Evolutionary conservation across 2,113 vertebrate genomes (phyloP).

Genomic region (Triplophysa dalaica): DNA sequence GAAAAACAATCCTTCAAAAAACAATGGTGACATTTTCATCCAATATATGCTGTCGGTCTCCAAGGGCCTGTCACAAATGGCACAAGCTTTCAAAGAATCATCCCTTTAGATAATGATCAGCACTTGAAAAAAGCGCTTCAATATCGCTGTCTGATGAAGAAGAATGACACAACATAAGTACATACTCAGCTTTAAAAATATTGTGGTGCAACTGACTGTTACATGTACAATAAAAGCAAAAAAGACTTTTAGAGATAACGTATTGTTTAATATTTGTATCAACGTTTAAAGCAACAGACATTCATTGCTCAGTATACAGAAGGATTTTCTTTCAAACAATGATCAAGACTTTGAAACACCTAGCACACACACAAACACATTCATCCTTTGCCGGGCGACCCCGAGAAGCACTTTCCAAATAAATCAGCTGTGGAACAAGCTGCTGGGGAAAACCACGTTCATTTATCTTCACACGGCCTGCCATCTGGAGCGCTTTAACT

Average conservation of each 20-base stretch:
- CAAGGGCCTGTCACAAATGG: neutral
- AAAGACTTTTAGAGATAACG: conserved; percentile 6
- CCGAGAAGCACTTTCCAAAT: conserved; percentile 17
- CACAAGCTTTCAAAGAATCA: conserved; percentile 33
- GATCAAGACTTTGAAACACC: conserved; percentile 19
- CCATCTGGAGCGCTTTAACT: conserved; percentile 23
- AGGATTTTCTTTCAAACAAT: conserved; percentile 20
- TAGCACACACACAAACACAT: conserved; percentile 4
- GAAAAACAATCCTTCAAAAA: neutral
- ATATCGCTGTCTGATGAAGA: conserved; percentile 5
- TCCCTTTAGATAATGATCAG: conserved; percentile 16
- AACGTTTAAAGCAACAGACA: conserved; percentile 8
- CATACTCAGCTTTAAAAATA: neutral
- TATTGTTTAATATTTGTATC: neutral
- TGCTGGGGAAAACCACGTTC: neutral
- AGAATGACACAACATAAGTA: neutral
- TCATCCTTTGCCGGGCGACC: neutral
- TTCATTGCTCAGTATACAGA: neutral
- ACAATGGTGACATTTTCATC: conserved; percentile 12
- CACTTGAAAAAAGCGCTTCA: conserved; percentile 1
- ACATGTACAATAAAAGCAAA: conserved; percentile 26
- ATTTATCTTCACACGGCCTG: conserved; percentile 27
- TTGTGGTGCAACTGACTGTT: conserved; percentile 43
- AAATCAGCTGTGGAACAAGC: conserved; percentile 21
- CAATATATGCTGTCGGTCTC: conserved; percentile 25